phyloP scores from a whole-genome alignment of 1,140 invertebrate species.

The Bradysia coprophila region DNA sequence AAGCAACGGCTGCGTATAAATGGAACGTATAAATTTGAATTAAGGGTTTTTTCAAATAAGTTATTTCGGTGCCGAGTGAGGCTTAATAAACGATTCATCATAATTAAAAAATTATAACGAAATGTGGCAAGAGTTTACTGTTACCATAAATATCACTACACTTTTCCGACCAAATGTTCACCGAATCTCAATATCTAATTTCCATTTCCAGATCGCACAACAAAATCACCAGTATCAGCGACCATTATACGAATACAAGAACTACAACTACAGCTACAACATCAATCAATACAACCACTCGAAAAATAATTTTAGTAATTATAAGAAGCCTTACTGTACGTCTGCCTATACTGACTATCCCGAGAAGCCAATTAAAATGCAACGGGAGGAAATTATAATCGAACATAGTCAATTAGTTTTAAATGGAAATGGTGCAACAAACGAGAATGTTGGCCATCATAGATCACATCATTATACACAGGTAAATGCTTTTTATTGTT shows the following conservation, averaged over 20 bases:
- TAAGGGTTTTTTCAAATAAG: too few species aligned
- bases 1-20: too few species aligned
- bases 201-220: not conserved
- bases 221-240: not conserved
- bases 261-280: not conserved
- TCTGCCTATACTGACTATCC: not conserved
- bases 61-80: too few species aligned
- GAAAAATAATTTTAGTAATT: not conserved
- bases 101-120: too few species aligned
- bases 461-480: conserved; percentile 1
- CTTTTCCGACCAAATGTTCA: too few species aligned
- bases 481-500: too few species aligned
- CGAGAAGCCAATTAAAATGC: conserved; percentile 2
- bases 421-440: not conserved
- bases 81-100: too few species aligned
- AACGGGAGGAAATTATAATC: conserved; percentile 1
- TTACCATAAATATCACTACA: too few species aligned
- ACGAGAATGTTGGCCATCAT: not conserved
- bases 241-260: not conserved
- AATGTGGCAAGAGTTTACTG: too few species aligned
- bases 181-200: too few species aligned
- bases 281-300: not conserved
- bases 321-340: not conserved
- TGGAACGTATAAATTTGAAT: too few species aligned
- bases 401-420: conserved; percentile 3